Evolutionary conservation across 2,797 vertebrate species (phyloP).

Genomic region (Acipenser transmontanus): DNA sequence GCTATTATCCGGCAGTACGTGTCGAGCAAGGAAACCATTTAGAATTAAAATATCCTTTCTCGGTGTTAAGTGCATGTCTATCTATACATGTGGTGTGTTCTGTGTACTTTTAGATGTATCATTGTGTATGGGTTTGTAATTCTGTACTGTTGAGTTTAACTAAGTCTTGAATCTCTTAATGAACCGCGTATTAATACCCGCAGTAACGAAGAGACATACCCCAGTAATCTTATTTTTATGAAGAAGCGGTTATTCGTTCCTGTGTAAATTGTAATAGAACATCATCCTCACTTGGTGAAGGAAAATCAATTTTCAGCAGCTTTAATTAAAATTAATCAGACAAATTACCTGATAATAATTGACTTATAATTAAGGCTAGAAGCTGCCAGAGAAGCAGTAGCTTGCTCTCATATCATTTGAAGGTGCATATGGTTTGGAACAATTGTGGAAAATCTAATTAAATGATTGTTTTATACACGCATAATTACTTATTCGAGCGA

Average conservation of each 20-base stretch:
- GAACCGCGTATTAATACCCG: conserved; percentile 29
- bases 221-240: conserved; percentile 13
- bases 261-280: conserved; percentile 22
- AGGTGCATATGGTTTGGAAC: conserved; percentile 30
- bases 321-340: conserved; percentile 54
- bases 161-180: conserved; percentile 15
- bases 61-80: no score
- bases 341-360: conserved; percentile 45
- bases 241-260: conserved; percentile 7
- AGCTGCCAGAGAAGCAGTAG: conserved; percentile 51
- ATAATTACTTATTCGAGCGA: no score
- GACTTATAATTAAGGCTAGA: conserved; percentile 50
- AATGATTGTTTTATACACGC: no score
- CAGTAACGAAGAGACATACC: conserved; percentile 20
- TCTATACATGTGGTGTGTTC: no score
- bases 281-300: conserved; percentile 33
- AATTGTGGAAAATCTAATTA: neutral
- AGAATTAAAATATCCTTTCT: no score
- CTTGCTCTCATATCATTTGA: conserved; percentile 19
- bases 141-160: no score
- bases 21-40: no score
- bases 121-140: no score
- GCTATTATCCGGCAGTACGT: no score
- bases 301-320: conserved; percentile 50
- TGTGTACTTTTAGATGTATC: no score